Evolutionary conservation across 2,888 invertebrate species (phyloP), one percentile per base, ranked within the genome.

Genomic region (Drosophila nr. perissopoda): DNA sequence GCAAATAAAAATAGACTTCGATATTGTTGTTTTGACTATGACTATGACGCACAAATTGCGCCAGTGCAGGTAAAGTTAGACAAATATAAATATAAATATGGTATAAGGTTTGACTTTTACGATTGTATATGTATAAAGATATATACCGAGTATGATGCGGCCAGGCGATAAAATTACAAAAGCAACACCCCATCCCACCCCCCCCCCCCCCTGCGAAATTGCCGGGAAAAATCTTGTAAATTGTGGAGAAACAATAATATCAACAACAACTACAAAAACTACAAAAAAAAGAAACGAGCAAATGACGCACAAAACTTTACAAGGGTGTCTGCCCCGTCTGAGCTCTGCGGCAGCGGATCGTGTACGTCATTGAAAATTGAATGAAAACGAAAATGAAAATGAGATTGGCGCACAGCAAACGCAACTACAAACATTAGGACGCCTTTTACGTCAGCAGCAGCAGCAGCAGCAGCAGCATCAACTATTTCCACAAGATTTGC

Each of bases 281-380:
- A 58, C 42, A 67, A 59, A 11, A 36, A 34, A n/a, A 10, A 36
- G 11, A 25, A 38, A 40, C 13, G 45, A 53, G 61, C 73, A 88
- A 88, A 87, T 87, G 90, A 87, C 90, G 86, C 90, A 89, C 86
- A 78, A 76, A 73, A 76, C 66, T 82, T 87, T 87, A 90, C 86
- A 87, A 90, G 86, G 90, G 71, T 86, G 86, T 88, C 80, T 87
- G 78, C 59, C 51, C 27, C 38, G 74, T 79, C 63, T 64, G 69
- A 78, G 82, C 82, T 58, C 40, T 21, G 52, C 52, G 48, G 25
- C 13, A 11, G 63, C 33, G 48, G 29, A 21, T 71, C 72, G 61
- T 76, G 76, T 85, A 87, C 87, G 87, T 87, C 87, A 87, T 90
- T 75, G 76, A 86, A 79, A 58, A 73, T 59, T 78, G 79, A 86